These are phyloP conservation scores for Gari tellinella DNA, from an alignment of 2,888 invertebrate species.

Conservation along the genomic window DNA sequence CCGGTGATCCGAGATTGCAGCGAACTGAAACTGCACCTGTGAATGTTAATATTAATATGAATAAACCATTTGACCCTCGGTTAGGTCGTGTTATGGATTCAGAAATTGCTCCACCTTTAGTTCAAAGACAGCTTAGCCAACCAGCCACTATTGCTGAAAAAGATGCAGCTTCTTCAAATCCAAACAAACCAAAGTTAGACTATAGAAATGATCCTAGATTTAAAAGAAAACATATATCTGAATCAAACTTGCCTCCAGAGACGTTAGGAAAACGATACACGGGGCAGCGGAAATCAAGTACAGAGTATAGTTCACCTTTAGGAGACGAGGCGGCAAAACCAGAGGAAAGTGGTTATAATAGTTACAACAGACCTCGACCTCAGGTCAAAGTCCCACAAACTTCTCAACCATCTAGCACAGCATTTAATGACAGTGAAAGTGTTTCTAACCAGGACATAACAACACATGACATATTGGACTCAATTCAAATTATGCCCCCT, in stretches of 20 bases:
- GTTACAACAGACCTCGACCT: constrained; percentile 77
- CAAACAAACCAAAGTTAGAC: constrained; percentile 74
- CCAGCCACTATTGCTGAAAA: constrained; percentile 43
- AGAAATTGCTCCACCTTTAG: constrained; percentile 27
- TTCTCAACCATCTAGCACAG: constrained; percentile 21
- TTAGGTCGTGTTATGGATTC: constrained; percentile 22
- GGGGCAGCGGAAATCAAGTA: constrained; percentile 75
- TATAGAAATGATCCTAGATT: constrained; percentile 83
- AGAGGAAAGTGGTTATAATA: constrained; percentile 71
- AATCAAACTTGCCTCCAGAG: constrained; percentile 41
- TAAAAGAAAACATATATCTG: constrained; percentile 73
- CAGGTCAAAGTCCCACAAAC: constrained; percentile 30
- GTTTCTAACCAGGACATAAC: constrained; percentile 43
- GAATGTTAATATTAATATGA: constrained; percentile 6
- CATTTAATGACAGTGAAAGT: constrained; percentile 33
- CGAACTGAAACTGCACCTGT: constrained; percentile 15
- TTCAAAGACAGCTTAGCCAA: constrained; percentile 57
- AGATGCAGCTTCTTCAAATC: constrained; percentile 24
- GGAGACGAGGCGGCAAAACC: constrained; percentile 71
- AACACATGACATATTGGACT: constrained; percentile 53
- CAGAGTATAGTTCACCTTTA: constrained; percentile 83
- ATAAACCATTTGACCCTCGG: constrained; percentile 41
- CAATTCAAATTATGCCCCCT: constrained; percentile 55
- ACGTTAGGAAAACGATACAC: constrained; percentile 58
- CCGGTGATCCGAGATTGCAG: constrained; percentile 28